Conservation (phyloP, 2,888 invertebrate genomes). For the Monoplex corrugatus region DNA sequence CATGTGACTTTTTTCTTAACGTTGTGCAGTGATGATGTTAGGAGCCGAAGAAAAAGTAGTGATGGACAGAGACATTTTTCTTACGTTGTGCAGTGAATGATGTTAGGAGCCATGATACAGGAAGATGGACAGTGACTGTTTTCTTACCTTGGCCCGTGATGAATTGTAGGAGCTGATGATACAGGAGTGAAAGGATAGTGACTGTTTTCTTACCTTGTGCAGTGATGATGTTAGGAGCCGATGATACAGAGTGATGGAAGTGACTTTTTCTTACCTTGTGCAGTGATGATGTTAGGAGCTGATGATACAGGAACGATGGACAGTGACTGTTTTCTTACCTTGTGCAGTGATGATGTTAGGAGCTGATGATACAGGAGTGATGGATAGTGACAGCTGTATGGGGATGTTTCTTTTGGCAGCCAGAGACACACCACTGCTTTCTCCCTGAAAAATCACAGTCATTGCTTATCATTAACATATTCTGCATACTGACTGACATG, state of each 20-base stretch:
- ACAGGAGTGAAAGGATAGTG: conserved; percentile 72
- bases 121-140: no score
- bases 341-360: conserved; percentile 51
- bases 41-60: conserved; percentile 60
- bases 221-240: no score
- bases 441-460: conserved; percentile 46
- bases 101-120: no score
- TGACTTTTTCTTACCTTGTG: conserved; percentile 54
- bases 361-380: conserved; percentile 62
- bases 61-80: conserved; percentile 72
- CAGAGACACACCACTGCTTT: conserved; percentile 51
- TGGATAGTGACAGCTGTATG: conserved; percentile 75
- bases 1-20: conserved; percentile 67
- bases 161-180: conserved; percentile 48
- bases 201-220: conserved; percentile 58
- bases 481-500: no score
- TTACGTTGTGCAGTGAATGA: not conserved
- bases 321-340: conserved; percentile 69
- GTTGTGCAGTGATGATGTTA: conserved; percentile 51
- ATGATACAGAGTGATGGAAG: no score
- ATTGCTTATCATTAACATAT: no score
- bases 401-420: conserved; percentile 69
- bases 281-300: conserved; percentile 48
- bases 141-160: conserved; percentile 51
- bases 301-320: conserved; percentile 66